Evolutionary conservation across 2,888 invertebrate genomes (phyloP).

Genomic region (Pristionchus entomophagus): DNA sequence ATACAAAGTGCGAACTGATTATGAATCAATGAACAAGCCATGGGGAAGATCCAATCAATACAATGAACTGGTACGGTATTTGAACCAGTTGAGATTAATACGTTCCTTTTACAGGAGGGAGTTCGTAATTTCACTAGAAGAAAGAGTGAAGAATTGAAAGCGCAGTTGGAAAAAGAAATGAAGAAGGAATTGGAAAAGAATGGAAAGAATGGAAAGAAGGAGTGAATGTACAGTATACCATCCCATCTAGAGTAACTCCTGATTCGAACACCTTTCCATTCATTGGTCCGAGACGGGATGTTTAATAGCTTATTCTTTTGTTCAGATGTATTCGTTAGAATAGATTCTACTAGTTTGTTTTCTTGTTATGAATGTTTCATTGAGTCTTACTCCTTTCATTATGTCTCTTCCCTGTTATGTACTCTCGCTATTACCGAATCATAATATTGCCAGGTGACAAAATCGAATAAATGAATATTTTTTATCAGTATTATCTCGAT

Average conservation of each 20-base stretch:
- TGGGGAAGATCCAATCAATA: constrained; percentile 36
- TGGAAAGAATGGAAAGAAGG: constrained; percentile 17
- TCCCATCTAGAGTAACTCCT: background rate
- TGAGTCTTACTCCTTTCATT: background rate
- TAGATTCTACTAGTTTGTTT: constrained; percentile 27
- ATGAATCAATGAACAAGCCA: constrained; percentile 54
- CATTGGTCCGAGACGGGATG: background rate
- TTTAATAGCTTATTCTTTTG: background rate
- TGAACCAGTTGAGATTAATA: background rate
- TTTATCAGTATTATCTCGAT: background rate
- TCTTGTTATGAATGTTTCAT: background rate
- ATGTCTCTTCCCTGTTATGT: constrained; percentile 34
- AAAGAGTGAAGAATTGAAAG: constrained; percentile 26
- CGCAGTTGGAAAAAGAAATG: constrained; percentile 1
- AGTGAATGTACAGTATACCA: constrained; percentile 31
- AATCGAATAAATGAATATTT: background rate
- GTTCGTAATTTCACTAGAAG: constrained; percentile 39
- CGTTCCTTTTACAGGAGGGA: constrained; percentile 13
- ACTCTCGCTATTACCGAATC: background rate
- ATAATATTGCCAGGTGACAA: constrained; percentile 4
- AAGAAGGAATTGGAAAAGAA: constrained; percentile 31
- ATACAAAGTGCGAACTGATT: constrained; percentile 65
- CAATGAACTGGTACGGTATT: constrained; percentile 43
- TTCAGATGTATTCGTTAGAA: constrained; percentile 1
- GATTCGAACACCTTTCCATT: background rate